These are phyloP conservation scores for Latrodectus hesperus DNA, from an alignment of 2,888 invertebrate species.

Conservation along the genomic window DNA sequence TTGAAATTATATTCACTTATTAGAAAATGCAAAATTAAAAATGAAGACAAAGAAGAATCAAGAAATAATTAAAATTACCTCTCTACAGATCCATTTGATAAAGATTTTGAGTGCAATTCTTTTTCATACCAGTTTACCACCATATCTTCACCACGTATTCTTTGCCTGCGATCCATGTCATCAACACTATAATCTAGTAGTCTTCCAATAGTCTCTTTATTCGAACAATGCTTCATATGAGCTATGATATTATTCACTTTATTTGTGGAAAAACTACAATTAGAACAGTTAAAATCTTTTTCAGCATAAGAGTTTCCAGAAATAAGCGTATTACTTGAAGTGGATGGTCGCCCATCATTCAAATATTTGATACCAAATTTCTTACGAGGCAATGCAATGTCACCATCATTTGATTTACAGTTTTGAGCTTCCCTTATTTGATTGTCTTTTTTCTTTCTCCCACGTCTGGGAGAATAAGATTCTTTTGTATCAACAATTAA, in stretches of 20 bases:
- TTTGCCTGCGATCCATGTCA: conserved; percentile 31
- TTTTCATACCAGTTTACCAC: background rate
- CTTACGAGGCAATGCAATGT: background rate
- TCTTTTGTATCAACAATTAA: background rate
- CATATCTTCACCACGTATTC: conserved; percentile 32
- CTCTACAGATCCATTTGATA: background rate
- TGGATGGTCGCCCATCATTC: background rate
- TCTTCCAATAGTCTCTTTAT: background rate
- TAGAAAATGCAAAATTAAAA: too few species aligned
- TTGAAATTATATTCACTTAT: too few species aligned
- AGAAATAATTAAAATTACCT: background rate
- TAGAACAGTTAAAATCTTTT: conserved; percentile 9
- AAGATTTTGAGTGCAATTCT: background rate
- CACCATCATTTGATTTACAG: background rate
- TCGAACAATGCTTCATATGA: conserved; percentile 10
- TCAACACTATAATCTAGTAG: conserved; percentile 11
- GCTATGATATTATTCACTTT: conserved; percentile 8
- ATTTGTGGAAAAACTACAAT: conserved; percentile 16
- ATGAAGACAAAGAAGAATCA: too few species aligned
- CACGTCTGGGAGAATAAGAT: background rate
- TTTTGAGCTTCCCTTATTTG: background rate
- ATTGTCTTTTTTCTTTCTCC: background rate
- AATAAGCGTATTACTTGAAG: background rate
- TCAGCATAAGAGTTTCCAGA: background rate
- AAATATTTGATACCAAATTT: background rate